These are phyloP conservation scores for Benthochromis sp. DNA, from an alignment of 2,113 vertebrate species.

Conservation along the genomic window DNA sequence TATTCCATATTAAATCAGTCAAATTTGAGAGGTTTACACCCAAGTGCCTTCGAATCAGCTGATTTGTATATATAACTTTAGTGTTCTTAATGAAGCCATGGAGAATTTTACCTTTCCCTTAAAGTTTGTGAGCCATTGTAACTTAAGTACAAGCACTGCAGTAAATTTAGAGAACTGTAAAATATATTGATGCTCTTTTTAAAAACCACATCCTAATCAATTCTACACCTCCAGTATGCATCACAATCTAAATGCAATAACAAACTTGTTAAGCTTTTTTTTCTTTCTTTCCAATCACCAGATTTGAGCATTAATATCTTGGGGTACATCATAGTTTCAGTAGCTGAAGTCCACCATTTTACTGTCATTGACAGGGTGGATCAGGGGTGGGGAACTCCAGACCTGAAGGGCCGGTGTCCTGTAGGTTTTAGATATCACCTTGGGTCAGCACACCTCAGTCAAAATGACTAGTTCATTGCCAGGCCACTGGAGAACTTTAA, in stretches of 20 bases:
- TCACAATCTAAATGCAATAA: background rate
- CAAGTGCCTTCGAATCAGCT: background rate
- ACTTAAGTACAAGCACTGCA: background rate
- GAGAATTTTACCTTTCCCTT: background rate
- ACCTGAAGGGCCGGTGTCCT: background rate
- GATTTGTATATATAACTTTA: background rate
- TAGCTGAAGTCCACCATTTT: background rate
- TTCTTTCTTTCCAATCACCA: background rate
- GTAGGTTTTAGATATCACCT: background rate
- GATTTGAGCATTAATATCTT: background rate
- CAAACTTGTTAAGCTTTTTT: background rate
- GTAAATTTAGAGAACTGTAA: background rate
- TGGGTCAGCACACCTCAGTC: background rate
- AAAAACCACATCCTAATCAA: background rate
- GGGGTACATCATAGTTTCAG: background rate
- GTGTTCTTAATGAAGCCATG: background rate
- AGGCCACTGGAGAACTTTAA: background rate
- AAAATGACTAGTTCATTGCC: background rate
- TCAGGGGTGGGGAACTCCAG: background rate
- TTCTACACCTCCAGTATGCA: background rate
- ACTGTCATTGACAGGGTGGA: background rate
- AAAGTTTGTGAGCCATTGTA: background rate
- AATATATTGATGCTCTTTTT: background rate
- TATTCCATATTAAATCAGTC: background rate
- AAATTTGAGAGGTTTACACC: background rate